Evolutionary conservation across 2,888 invertebrate species (phyloP).

Genomic region (Rosalia funebris): DNA sequence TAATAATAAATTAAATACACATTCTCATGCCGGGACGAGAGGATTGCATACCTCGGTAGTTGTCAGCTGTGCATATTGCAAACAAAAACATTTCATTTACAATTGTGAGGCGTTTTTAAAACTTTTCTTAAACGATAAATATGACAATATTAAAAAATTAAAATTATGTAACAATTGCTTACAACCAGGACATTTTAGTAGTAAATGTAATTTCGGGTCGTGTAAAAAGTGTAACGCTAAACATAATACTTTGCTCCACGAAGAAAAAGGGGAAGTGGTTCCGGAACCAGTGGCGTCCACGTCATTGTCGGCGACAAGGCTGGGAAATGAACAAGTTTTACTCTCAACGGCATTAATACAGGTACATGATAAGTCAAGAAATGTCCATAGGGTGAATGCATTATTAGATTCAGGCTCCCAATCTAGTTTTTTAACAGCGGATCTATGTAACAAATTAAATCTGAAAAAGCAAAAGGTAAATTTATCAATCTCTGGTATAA

Average conservation of each 20-base stretch:
- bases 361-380: background rate
- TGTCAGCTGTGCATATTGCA: background rate
- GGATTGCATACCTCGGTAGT: background rate
- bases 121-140: background rate
- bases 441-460: background rate
- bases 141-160: background rate
- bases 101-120: background rate
- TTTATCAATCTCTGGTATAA: background rate
- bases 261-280: background rate
- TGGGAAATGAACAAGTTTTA: background rate
- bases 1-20: background rate
- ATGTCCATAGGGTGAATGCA: background rate
- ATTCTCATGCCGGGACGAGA: background rate
- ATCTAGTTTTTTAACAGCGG: background rate
- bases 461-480: background rate
- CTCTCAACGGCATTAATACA: background rate
- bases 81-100: background rate
- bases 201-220: background rate
- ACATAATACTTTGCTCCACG: background rate
- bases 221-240: background rate
- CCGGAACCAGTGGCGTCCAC: background rate
- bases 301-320: background rate
- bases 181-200: constrained; percentile 2
- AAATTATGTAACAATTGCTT: background rate
- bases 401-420: background rate